phyloP scores from a whole-genome alignment of 2,113 vertebrate species.

The Lipotes vexillifer region DNA sequence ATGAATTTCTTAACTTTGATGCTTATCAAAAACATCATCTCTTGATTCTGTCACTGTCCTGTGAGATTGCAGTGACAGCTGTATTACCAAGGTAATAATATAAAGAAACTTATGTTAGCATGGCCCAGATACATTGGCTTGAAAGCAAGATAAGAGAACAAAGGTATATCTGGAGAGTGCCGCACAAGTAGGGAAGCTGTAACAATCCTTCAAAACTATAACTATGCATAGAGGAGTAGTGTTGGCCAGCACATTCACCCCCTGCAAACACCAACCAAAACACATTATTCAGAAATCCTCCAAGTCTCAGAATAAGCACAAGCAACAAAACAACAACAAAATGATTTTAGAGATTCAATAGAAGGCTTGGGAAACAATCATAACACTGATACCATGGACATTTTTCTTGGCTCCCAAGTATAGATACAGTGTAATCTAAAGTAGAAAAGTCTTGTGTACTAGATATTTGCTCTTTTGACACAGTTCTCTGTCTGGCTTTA shows the following conservation, averaged over 20 bases:
- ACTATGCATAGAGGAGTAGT: background rate
- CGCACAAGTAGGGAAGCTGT: background rate
- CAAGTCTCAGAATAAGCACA: conserved; percentile 2
- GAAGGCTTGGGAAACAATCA: background rate
- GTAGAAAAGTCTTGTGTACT: background rate
- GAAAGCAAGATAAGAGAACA: background rate
- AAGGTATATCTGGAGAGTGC: background rate
- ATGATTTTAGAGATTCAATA: background rate
- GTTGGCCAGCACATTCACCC: background rate
- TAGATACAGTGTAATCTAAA: background rate
- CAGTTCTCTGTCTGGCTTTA: background rate
- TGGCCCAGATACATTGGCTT: background rate
- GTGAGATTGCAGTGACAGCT: background rate
- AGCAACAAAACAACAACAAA: background rate
- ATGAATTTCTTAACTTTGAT: conserved; percentile 31
- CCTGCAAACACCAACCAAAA: background rate
- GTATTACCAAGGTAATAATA: background rate
- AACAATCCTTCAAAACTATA: conserved; percentile 24
- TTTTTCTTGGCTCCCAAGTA: background rate
- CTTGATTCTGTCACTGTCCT: background rate
- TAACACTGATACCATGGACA: background rate
- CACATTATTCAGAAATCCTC: background rate
- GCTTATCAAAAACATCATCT: background rate
- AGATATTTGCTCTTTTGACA: background rate
- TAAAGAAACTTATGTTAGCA: background rate